Percentiles rank a stretch among this genome's conserved stretches.
phyloP scores from a whole-genome alignment of 2,888 invertebrate species.

The Lepidochrysops patricia region DNA sequence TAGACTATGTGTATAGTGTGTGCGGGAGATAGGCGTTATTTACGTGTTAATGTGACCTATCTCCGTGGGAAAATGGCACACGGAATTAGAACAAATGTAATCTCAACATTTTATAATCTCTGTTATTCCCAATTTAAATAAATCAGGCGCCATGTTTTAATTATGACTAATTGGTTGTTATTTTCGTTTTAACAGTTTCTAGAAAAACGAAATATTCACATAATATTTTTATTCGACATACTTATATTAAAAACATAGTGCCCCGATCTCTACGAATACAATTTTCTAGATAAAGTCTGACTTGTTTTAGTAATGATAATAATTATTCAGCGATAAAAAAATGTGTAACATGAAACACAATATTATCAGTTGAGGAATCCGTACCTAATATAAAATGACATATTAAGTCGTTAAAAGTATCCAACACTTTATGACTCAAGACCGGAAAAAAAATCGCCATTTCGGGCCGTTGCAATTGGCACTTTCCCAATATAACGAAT shows the following conservation, averaged over 20 bases:
- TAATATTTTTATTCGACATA: no score
- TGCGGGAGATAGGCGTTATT: background rate
- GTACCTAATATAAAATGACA: slow-evolving; percentile 1
- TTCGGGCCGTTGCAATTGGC: background rate
- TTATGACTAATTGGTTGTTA: background rate
- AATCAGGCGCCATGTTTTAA: background rate
- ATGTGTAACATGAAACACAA: background rate
- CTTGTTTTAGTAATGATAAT: no score
- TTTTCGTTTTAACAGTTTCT: no score
- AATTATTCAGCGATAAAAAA: no score
- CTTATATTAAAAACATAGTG: no score
- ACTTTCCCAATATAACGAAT: background rate
- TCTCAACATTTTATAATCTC: background rate
- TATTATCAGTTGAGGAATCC: background rate
- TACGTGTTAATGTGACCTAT: slow-evolving; percentile 18
- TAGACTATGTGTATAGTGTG: background rate
- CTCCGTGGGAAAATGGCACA: slow-evolving; percentile 52
- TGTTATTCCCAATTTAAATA: background rate
- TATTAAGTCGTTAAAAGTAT: background rate
- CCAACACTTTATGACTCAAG: slow-evolving; percentile 1
- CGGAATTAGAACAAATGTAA: slow-evolving; percentile 37
- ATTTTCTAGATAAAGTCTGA: no score
- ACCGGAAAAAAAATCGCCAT: slow-evolving; percentile 7
- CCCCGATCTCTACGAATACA: no score
- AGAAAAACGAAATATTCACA: no score